Percentiles rank a stretch among this genome's conserved stretches.
phyloP scores from a whole-genome alignment of 64 coral and sea anemone genomes.

The Astreopora myriophthalma region DNA sequence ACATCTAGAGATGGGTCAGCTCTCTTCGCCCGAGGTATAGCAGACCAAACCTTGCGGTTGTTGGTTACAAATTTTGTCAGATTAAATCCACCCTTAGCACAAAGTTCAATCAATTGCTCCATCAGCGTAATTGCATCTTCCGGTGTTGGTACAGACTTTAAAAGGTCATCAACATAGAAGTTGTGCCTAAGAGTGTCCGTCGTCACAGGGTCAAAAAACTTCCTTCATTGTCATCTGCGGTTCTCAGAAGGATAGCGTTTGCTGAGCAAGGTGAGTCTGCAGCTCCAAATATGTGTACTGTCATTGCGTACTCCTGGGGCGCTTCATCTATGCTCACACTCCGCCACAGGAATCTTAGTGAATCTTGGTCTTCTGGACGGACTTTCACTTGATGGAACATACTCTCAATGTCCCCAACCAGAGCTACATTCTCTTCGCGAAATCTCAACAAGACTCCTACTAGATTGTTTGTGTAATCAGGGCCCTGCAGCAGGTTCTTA shows the following conservation, averaged over 20 bases:
- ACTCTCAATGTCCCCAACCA: constrained; percentile 32
- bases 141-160: not conserved
- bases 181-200: not conserved
- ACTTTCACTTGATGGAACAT: constrained; percentile 68
- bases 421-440: not conserved
- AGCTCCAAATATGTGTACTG: constrained; percentile 64
- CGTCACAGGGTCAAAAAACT: not conserved
- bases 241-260: constrained; percentile 18
- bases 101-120: not conserved
- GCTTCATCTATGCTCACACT: not conserved
- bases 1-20: not conserved
- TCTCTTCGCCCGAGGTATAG: not conserved
- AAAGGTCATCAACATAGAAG: constrained; percentile 66
- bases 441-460: constrained; percentile 45
- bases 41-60: not conserved
- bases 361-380: constrained; percentile 35
- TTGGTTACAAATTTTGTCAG: constrained; percentile 60
- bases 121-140: not conserved
- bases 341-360: constrained; percentile 64
- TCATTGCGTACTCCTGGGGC: constrained; percentile 50
- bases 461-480: not conserved
- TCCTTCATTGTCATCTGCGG: constrained; percentile 1
- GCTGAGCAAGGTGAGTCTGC: constrained; percentile 53
- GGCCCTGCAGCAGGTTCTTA: constrained; percentile 23
- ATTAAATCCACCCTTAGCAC: constrained; percentile 56